These are phyloP conservation scores for Apis florea DNA, from an alignment of 1,140 invertebrate species.

Conservation along the genomic window DNA sequence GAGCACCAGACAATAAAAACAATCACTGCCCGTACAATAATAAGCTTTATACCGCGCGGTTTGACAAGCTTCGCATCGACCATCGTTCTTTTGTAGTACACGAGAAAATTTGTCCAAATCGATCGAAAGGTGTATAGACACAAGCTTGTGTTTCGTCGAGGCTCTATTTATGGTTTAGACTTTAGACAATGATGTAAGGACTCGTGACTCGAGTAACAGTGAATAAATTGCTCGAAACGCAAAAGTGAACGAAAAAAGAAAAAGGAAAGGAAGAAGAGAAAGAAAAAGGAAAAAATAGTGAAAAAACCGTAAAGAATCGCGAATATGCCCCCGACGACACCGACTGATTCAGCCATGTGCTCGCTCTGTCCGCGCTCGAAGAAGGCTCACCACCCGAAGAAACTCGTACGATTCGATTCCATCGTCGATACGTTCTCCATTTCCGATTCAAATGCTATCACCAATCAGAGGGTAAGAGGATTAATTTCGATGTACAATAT, in stretches of 20 bases:
- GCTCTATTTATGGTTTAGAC: neutral
- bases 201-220: neutral
- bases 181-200: neutral
- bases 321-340: slow-evolving; percentile 75
- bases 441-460: slow-evolving; percentile 79
- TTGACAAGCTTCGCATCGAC: neutral
- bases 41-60: slow-evolving; percentile 16
- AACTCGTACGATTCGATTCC: slow-evolving; percentile 83
- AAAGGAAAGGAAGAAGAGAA: neutral
- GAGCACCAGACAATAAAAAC: slow-evolving; percentile 7
- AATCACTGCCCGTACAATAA: slow-evolving; percentile 38
- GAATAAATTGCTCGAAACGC: neutral
- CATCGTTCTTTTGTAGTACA: neutral
- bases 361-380: slow-evolving; percentile 83
- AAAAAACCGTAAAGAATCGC: slow-evolving; percentile 44
- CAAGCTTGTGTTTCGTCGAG: too few species aligned
- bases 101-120: neutral
- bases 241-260: slow-evolving; percentile 14
- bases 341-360: slow-evolving; percentile 80
- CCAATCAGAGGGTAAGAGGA: slow-evolving; percentile 80
- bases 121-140: neutral
- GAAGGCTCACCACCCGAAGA: slow-evolving; percentile 79
- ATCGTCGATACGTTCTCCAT: slow-evolving; percentile 84
- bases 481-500: neutral
- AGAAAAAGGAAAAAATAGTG: slow-evolving; percentile 33